Evolutionary conservation across 2,888 invertebrate genomes (phyloP).

Genomic region (Dasysyrphus tricinctus): DNA sequence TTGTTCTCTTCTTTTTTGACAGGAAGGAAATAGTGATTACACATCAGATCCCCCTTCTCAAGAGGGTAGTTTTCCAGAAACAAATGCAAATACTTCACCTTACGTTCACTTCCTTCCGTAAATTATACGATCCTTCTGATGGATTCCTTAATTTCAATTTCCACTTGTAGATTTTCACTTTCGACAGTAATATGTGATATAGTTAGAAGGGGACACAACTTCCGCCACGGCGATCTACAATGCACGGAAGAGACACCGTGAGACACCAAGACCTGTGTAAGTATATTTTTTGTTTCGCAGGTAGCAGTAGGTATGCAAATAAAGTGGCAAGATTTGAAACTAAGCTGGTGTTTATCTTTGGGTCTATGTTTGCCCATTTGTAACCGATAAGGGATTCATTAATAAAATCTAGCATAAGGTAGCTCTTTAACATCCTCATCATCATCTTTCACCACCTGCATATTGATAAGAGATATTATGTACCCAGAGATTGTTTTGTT

Average conservation of each 20-base stretch:
- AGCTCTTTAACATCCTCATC: conserved; percentile 1
- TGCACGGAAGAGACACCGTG: neutral
- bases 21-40: conserved; percentile 19
- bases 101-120: conserved; percentile 63
- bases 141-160: conserved; percentile 25
- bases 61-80: neutral
- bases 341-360: conserved; percentile 23
- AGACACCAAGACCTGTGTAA: neutral
- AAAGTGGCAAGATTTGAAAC: conserved; percentile 48
- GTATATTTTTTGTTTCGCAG: conserved; percentile 17
- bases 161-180: conserved; percentile 36
- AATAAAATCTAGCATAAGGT: conserved; percentile 53
- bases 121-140: conserved; percentile 30
- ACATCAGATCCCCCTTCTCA: conserved; percentile 22
- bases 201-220: conserved; percentile 47
- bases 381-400: conserved; percentile 60
- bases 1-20: neutral
- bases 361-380: conserved; percentile 41
- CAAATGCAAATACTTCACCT: conserved; percentile 63
- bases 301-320: conserved; percentile 45
- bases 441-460: conserved; percentile 42
- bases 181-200: neutral
- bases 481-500: conserved; percentile 4
- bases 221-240: conserved; percentile 28
- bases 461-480: conserved; percentile 28